phyloP scores from a whole-genome alignment of 2,797 vertebrate species.

The Micromesistius poutassou region DNA sequence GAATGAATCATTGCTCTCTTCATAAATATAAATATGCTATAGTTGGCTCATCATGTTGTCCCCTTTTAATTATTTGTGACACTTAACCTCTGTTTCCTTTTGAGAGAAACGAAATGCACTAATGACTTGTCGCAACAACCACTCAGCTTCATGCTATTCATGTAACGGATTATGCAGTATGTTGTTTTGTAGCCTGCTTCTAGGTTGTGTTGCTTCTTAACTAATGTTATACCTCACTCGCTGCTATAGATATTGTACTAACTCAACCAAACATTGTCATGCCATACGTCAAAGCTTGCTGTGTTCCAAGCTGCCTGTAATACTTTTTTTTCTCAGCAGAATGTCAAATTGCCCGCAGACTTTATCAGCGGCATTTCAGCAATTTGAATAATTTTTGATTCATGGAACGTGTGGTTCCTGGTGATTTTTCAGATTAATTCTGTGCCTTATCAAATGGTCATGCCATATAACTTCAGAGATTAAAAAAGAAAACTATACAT shows the following conservation, averaged over 20 bases:
- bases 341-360: conserved; percentile 36
- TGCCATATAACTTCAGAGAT: conserved; percentile 47
- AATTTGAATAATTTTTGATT: neutral
- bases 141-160: conserved; percentile 31
- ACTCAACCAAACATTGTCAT: conserved; percentile 51
- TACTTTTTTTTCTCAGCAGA: conserved; percentile 28
- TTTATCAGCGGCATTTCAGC: conserved; percentile 23
- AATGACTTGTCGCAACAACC: conserved; percentile 28
- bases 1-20: neutral
- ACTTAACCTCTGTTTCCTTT: conserved; percentile 26
- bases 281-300: conserved; percentile 56
- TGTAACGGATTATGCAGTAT: conserved; percentile 54
- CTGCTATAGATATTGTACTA: conserved; percentile 54
- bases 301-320: conserved; percentile 52
- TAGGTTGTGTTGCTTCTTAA: conserved; percentile 24
- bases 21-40: conserved; percentile 28
- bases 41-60: conserved; percentile 33
- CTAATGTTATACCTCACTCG: conserved; percentile 41
- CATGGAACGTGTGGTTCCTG: conserved; percentile 22
- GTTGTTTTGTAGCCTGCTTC: conserved; percentile 33
- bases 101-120: conserved; percentile 32
- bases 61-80: conserved; percentile 1
- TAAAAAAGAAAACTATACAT: conserved; percentile 13
- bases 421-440: conserved; percentile 37
- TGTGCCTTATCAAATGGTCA: conserved; percentile 66